A percentile compares a stretch with the other conserved stretches of the same genome.
These are phyloP conservation scores for Pelobates cultripes DNA, from an alignment of 2,797 vertebrate genomes.

Conservation along the genomic window DNA sequence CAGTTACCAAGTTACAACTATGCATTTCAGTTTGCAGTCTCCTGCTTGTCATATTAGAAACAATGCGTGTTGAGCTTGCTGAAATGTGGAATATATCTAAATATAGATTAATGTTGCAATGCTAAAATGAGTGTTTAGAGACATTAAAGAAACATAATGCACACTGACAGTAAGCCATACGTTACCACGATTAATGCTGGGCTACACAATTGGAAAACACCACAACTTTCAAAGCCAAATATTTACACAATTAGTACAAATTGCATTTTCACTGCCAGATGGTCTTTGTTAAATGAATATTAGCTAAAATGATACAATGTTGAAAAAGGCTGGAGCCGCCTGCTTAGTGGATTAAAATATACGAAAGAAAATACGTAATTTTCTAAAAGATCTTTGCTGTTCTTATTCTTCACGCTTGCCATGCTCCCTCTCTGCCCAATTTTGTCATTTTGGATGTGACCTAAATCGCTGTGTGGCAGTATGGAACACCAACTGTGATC, in stretches of 20 bases:
- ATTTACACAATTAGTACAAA: conserved; percentile 49
- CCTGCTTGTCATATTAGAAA: too few species aligned
- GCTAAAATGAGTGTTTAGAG: background rate
- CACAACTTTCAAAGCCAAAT: conserved; percentile 31
- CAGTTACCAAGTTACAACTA: too few species aligned
- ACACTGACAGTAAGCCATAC: background rate
- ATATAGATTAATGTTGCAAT: background rate
- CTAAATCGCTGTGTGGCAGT: conserved; percentile 37
- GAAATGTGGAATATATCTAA: background rate
- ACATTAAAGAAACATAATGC: background rate
- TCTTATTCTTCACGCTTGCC: background rate
- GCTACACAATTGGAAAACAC: background rate
- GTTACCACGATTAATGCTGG: background rate
- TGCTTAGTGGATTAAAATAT: conserved; percentile 13
- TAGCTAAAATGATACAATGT: conserved; percentile 44
- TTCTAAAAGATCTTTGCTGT: conserved; percentile 9
- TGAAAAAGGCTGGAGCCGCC: conserved; percentile 24
- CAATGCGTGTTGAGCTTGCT: background rate
- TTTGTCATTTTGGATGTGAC: conserved; percentile 30
- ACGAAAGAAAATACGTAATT: conserved; percentile 4
- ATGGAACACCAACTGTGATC: conserved; percentile 38
- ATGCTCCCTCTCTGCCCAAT: conserved; percentile 14
- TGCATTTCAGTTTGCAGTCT: too few species aligned
- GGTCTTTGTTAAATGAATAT: conserved; percentile 42
- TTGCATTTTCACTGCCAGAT: conserved; percentile 35